Base-by-base conservation (phyloP, 30 jellyfish, hydroid and myxozoan genomes). In the Hydractinia echinata region DNA sequence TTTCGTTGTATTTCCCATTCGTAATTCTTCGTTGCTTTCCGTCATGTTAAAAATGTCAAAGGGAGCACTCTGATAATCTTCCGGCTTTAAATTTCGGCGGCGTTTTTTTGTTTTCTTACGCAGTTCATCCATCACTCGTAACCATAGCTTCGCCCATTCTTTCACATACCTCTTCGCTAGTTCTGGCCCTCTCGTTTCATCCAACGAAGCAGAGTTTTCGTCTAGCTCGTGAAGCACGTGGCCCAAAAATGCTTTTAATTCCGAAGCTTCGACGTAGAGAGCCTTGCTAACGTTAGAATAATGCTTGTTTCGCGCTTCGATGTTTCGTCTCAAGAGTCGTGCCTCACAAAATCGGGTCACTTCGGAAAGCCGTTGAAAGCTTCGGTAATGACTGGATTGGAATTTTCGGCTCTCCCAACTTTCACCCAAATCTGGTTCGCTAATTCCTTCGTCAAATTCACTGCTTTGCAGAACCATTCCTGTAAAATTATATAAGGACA, bases 121-220 rank as follows among this genome's bases (percentile, higher is more conserved):
- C 30, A 91, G 52, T 73, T 91, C 97, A 21, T 86, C 86, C 97
- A 91, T 91, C 3, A 91, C 97, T 52, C 81, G 85, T 82, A 91
- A 52, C 97, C 97, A 91, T 18, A 91, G 70, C 10, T 86, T 77
- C 13, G 97, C 96, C 97, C 97, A 91, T 44, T 89, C 95, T 51
- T 89, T 72, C n/a, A 89, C 88, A 68, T 89, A 89, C 53, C 73
- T 85, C 64, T 84, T 83, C 64, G 96, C 95, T 83, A 82, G 83
- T 21, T 68, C 94, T 30, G 66, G 60, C 9, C 80, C 55, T 39
- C 72, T 86, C 66, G 89, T 83, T 5, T 86, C 88, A 4, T 16
- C 90, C 51, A 53, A 51, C 66, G 81, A 66, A 5, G 16, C 48
- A 5, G 39, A 67, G 53, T 49, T 67, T 18, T 68, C 79, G 15